Percentiles rank a stretch among this genome's conserved stretches.
phyloP scores from a whole-genome alignment of 2,797 vertebrate species.

The Urosaurus nigricauda region DNA sequence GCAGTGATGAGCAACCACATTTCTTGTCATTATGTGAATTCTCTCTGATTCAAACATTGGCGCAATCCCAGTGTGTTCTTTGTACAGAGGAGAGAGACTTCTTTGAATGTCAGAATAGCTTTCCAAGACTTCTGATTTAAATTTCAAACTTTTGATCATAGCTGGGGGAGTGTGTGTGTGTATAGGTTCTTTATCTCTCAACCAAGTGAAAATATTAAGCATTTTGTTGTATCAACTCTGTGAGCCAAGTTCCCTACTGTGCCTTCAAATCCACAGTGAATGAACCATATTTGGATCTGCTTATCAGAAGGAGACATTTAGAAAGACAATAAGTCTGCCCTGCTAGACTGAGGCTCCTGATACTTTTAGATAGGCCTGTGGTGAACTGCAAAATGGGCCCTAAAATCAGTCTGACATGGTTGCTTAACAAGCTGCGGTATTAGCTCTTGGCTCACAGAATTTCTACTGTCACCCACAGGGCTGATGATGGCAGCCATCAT shows the following conservation, averaged over 20 bases:
- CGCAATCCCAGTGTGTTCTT: conserved; percentile 77
- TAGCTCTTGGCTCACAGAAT: conserved; percentile 79
- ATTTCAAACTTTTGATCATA: conserved; percentile 83
- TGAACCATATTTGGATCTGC: conserved; percentile 83
- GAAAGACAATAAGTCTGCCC: conserved; percentile 85
- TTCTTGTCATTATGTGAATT: conserved; percentile 75
- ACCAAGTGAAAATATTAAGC: conserved; percentile 82
- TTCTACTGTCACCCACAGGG: conserved; percentile 82
- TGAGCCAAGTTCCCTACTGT: conserved; percentile 81
- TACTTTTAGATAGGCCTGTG: conserved; percentile 82
- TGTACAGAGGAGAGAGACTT: conserved; percentile 77
- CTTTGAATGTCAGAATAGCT: conserved; percentile 80
- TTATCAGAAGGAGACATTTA: conserved; percentile 85
- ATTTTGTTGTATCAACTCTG: conserved; percentile 82
- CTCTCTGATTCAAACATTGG: conserved; percentile 66
- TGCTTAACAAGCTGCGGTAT: conserved; percentile 81
- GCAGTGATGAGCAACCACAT: conserved; percentile 68
- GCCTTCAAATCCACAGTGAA: conserved; percentile 83
- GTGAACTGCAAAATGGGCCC: conserved; percentile 83
- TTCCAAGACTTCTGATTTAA: conserved; percentile 83
- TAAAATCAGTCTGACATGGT: conserved; percentile 87
- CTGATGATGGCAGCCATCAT: conserved; percentile 83
- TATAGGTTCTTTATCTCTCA: conserved; percentile 80
- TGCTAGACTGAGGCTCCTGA: conserved; percentile 79
- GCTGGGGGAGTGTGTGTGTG: conserved; percentile 74